Evolutionary conservation across 1,140 invertebrate genomes (phyloP), one percentile per base, ranked within the genome.

Genomic region (Rhopalosiphum maidis): DNA sequence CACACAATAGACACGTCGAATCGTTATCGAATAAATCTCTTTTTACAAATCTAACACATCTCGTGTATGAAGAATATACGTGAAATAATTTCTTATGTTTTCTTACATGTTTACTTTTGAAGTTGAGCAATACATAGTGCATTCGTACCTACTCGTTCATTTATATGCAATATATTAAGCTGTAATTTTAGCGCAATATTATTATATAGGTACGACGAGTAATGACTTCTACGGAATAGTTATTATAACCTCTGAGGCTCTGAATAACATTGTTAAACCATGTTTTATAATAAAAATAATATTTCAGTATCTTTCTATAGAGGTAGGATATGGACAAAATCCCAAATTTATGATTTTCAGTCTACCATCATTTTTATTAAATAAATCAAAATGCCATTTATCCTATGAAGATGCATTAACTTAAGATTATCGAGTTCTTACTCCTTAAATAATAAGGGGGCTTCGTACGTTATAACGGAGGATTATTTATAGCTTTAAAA

Each of bases 11-110:
- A 85, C 83, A 30, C 23, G 41, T 77, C 15, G 15, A 77, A 77
- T 41, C 23, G 11, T 85, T 85, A 43, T 85, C 83, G 37, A 41
- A 85, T 85, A 25, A 85, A 41, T 85, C 83, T 85, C 43, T 15
- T 85, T 85, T 83, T 83, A 23, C n/a, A 83, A 83, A 83, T 37
- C 77, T 83, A 83, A 83, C 8, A 83, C n/a, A 83, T 83, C 77
- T 83, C 77, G 7, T 37, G 30, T 68, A 9, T 7, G 21, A 37
- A 83, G 37, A 77, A 77, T 77, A 77, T 85, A 85, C 37, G 37
- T 85, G 83, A 25, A 85, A 11, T 41, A 41, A 85, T 41, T 77
- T 77, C 60, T 35, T 5, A 77, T n/a, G n/a, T n/a, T n/a, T n/a
- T n/a, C n/a, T n/a, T n/a, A 77, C 15, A n/a, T 77, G n/a, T 77